Conservation (phyloP, 2,113 vertebrate genomes). For the Pantherophis guttatus region DNA sequence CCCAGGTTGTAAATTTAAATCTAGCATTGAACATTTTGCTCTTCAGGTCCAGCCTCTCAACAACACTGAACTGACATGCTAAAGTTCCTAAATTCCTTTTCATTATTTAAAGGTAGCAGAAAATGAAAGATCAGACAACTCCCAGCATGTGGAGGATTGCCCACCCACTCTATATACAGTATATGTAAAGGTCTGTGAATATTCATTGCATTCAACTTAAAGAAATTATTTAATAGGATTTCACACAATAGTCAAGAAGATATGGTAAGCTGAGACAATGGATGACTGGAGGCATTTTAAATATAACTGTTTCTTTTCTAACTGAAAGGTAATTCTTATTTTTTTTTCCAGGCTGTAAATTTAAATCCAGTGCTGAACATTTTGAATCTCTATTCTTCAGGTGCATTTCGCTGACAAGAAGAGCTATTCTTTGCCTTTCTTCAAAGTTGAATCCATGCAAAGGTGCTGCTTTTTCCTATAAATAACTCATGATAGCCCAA, state of each 20-base stretch:
- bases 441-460: slow-evolving; percentile 2
- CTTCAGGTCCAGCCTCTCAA: not conserved
- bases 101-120: not conserved
- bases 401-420: slow-evolving; percentile 1
- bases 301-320: slow-evolving; percentile 1
- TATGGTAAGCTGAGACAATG: slow-evolving; percentile 8
- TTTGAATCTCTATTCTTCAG: not conserved
- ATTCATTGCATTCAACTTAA: not conserved
- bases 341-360: not conserved
- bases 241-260: slow-evolving; percentile 19
- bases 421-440: not conserved
- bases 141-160: not conserved
- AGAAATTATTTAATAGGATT: slow-evolving; percentile 21
- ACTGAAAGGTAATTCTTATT: not conserved
- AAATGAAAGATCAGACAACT: not conserved
- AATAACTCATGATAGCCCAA: not conserved
- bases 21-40: not conserved
- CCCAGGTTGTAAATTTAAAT: not conserved
- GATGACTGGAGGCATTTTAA: slow-evolving; percentile 9
- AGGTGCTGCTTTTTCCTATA: not conserved
- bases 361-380: not conserved
- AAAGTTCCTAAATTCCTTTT: not conserved
- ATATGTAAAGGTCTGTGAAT: not conserved
- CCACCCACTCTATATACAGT: not conserved
- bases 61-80: not conserved